phyloP scores from a whole-genome alignment of 2,888 invertebrate species.

The Augochlorella aurata region DNA sequence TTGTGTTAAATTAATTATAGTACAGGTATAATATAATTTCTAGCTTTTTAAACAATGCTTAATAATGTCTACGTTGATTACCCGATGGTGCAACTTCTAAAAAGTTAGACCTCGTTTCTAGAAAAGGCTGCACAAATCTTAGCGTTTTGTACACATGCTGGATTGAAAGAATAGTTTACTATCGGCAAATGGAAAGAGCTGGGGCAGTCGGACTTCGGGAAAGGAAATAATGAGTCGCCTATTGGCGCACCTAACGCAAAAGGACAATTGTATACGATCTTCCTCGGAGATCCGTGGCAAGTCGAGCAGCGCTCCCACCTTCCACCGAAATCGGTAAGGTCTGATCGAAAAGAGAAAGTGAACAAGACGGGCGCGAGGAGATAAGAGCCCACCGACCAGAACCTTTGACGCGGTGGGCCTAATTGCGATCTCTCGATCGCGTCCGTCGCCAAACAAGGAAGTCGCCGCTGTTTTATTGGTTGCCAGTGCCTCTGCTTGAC shows the following conservation, averaged over 20 bases:
- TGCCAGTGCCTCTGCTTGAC: conserved; percentile 50
- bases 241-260: neutral
- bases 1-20: no score
- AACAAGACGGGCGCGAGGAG: conserved; percentile 54
- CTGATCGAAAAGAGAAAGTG: conserved; percentile 67
- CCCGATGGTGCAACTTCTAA: neutral
- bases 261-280: conserved; percentile 15
- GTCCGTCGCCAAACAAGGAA: conserved; percentile 71
- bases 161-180: no score
- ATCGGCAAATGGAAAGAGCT: no score
- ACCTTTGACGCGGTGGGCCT: conserved; percentile 73
- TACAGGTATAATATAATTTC: no score
- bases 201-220: neutral
- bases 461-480: conserved; percentile 67
- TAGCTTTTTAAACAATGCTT: no score
- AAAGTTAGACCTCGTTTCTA: neutral
- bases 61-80: no score
- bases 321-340: conserved; percentile 61
- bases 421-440: conserved; percentile 71
- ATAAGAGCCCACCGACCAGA: conserved; percentile 64
- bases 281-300: conserved; percentile 39
- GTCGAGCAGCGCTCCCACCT: conserved; percentile 47
- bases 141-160: no score
- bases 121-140: neutral
- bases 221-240: neutral